These are phyloP conservation scores for Dynastes maya DNA, from an alignment of 2,888 invertebrate genomes.

Conservation along the genomic window DNA sequence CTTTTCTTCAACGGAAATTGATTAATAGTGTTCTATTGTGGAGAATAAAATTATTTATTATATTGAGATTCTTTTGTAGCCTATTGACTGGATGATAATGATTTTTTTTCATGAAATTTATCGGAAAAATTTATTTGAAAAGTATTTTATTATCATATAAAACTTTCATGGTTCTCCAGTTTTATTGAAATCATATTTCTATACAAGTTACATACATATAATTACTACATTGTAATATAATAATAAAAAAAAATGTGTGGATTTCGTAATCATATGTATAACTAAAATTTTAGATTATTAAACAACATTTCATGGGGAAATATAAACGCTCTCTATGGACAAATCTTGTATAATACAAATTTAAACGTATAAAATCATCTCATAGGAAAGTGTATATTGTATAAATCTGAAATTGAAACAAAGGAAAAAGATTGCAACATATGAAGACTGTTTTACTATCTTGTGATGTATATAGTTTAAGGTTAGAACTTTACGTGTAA, in stretches of 20 bases:
- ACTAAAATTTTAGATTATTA: background rate
- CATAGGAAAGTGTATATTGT: conserved; percentile 8
- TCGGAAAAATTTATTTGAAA: too few relatives aligned
- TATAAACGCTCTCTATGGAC: conserved; percentile 37
- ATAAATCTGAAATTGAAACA: background rate
- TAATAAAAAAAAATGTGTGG: too few relatives aligned
- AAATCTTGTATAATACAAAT: conserved; percentile 5
- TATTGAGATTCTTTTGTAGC: too few relatives aligned
- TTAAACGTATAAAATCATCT: conserved; percentile 3
- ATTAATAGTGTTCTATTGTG: background rate
- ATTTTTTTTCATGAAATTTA: too few relatives aligned
- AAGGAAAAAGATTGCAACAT: background rate
- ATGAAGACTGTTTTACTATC: conserved; percentile 41
- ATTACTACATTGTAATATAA: too few relatives aligned
- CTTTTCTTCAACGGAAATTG: background rate
- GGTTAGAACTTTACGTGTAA: background rate
- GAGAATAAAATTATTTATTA: too few relatives aligned
- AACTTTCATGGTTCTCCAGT: too few relatives aligned
- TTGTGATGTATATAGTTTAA: conserved; percentile 28
- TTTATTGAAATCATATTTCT: too few relatives aligned
- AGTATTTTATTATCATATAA: too few relatives aligned
- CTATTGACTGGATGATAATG: too few relatives aligned
- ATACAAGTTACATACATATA: too few relatives aligned
- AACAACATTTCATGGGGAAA: conserved; percentile 21
- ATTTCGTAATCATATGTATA: too few relatives aligned